phyloP scores from a whole-genome alignment of 2,113 vertebrate genomes.

The Myodes glareolus region DNA sequence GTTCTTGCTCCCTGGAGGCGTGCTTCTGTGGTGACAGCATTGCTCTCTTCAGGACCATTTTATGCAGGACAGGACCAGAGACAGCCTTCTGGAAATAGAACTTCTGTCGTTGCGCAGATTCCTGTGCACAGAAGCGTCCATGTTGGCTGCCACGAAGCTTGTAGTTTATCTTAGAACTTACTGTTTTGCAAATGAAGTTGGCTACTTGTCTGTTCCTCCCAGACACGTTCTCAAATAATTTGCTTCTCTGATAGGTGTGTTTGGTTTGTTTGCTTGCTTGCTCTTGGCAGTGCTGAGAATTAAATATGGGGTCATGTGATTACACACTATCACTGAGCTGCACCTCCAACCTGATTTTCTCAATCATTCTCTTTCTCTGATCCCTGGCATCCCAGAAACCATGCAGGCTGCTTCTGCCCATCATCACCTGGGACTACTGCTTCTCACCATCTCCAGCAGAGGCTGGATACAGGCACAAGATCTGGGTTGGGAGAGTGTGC shows the following conservation, averaged over 20 bases:
- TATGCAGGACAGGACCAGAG: not conserved
- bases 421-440: not conserved
- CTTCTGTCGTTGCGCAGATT: not conserved
- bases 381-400: not conserved
- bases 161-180: not conserved
- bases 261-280: not conserved
- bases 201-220: not conserved
- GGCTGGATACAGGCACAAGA: not conserved
- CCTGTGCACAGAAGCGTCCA: not conserved
- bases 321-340: not conserved
- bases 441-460: not conserved
- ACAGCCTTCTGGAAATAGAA: not conserved
- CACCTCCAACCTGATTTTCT: not conserved
- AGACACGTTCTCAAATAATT: not conserved
- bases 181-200: not conserved
- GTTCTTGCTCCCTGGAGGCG: not conserved
- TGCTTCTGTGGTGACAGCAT: not conserved
- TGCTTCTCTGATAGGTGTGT: not conserved
- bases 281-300: not conserved
- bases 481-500: not conserved
- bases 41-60: not conserved
- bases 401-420: not conserved
- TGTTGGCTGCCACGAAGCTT: not conserved
- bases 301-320: not conserved
- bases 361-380: not conserved